A percentile compares a stretch with the other conserved stretches of the same genome.
phyloP scores from a whole-genome alignment of 2,797 vertebrate genomes.

The Falco peregrinus region DNA sequence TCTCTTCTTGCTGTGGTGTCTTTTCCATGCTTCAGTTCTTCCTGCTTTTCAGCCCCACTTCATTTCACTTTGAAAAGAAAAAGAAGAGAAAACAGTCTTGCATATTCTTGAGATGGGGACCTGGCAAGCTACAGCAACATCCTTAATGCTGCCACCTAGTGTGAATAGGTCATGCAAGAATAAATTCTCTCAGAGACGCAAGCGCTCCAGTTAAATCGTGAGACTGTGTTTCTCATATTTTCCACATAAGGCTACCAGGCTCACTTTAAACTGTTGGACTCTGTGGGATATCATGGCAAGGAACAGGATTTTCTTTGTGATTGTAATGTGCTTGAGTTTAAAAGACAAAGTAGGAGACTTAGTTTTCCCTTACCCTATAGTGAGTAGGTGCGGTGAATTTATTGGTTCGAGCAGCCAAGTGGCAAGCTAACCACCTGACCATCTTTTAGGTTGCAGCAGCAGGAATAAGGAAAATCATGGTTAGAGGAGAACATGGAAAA shows the following conservation, averaged over 20 bases:
- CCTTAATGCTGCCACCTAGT: conserved; percentile 6
- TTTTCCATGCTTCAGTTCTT: not conserved
- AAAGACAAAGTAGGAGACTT: not conserved
- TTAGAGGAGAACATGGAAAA: not conserved
- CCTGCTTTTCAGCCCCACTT: not conserved
- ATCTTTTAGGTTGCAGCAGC: not conserved
- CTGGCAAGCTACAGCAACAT: not conserved
- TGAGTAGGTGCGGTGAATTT: not conserved
- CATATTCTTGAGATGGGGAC: not conserved
- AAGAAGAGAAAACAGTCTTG: not conserved
- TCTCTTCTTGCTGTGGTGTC: not conserved
- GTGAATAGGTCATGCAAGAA: not conserved
- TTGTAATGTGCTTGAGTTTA: not conserved
- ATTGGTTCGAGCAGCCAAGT: not conserved
- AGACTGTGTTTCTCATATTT: not conserved
- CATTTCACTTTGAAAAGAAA: not conserved
- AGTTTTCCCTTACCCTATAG: not conserved
- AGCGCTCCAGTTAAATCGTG: not conserved
- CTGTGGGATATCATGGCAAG: not conserved
- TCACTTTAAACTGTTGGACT: not conserved
- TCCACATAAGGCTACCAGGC: not conserved
- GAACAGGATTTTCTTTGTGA: not conserved
- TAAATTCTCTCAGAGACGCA: not conserved
- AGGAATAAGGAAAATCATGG: not conserved
- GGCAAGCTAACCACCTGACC: not conserved